Evolutionary conservation across 2,888 invertebrate genomes (phyloP), one percentile per base, ranked within the genome.

Genomic region (Macroteleia sp.): DNA sequence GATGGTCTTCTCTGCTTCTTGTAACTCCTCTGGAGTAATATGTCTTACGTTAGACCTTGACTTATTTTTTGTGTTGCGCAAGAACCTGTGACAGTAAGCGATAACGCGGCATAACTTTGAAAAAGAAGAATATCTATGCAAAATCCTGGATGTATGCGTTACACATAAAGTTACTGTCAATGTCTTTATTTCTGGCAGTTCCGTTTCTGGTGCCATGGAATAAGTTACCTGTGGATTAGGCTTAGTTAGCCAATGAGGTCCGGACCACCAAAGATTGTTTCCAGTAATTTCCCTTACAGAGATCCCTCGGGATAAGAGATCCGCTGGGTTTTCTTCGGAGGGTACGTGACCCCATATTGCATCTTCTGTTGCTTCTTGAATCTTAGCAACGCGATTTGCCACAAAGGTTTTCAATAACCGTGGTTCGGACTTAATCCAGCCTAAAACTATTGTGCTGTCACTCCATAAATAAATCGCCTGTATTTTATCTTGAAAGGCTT

Each of bases 1-100:
- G 25, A 42, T 57, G 44, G 6, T 10, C n/a, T 10, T 32, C n/a
- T 32, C 32, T 8, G 32, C 32, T 32, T 32, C 20, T 78, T 77
- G 14, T 73, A 61, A 25, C 6, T 46, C 25, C 6, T 25, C 25
- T 25, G 25, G 25, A 25, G 25, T 25, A 25, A 25, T 25, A 25
- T 25, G 6, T 25, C 25, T 25, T 25, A 25, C 25, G 25, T 25
- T 25, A 6, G 6, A 5, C 25, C 25, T 25, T 25, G 25, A 5
- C 3, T 25, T 25, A 25, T 6, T 6, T 6, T 16, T 25, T 25
- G 25, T 25, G 25, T 25, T 25, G 4, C 6, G 25, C 3, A 25
- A 5, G 25, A 25, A 25, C 6, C 25, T 25, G 25, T 25, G 25
- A 25, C 25, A 25, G 6, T 25, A 25, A 25, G 25, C 25, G 6